Percentiles rank a stretch among this genome's conserved stretches.
Evolutionary conservation across 2,113 vertebrate genomes (phyloP).

Genomic region (Pollachius pollachius): DNA sequence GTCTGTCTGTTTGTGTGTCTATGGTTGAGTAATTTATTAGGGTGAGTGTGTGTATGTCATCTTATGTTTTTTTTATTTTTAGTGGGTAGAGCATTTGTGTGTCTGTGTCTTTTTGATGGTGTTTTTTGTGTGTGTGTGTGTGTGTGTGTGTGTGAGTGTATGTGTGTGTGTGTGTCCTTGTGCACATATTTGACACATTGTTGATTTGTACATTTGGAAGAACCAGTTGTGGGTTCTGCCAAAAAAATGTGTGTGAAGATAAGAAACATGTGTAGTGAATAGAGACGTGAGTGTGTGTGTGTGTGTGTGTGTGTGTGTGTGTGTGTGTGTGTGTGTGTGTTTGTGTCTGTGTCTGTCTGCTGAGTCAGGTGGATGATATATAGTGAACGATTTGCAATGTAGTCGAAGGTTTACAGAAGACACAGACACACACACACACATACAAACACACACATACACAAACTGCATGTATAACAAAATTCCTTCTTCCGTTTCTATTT

Average conservation of each 20-base stretch:
- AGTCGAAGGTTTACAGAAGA: constrained; percentile 28
- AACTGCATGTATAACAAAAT: constrained; percentile 14
- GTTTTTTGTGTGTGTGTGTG: constrained; percentile 33
- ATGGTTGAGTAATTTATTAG: no score
- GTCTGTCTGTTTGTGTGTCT: constrained; percentile 21
- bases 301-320: constrained; percentile 26
- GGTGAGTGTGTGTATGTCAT: no score
- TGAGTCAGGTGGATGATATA: constrained; percentile 63
- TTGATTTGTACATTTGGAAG: no score
- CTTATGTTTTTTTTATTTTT: no score
- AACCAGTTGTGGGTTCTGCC: no score
- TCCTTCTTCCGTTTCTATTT: constrained; percentile 17
- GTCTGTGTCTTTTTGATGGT: constrained; percentile 32
- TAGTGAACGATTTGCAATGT: constrained; percentile 23
- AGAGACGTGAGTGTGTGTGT: constrained; percentile 10
- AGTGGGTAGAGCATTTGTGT: constrained; percentile 6
- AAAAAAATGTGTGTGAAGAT: background rate
- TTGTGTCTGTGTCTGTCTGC: constrained; percentile 25
- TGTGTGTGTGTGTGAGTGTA: constrained; percentile 32
- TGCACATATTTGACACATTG: no score
- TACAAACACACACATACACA: constrained; percentile 2
- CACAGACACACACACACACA: constrained; percentile 10
- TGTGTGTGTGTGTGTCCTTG: background rate
- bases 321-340: constrained; percentile 26
- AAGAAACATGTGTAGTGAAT: background rate